A percentile compares a stretch with the other conserved stretches of the same genome.
phyloP scores from a whole-genome alignment of 2,888 invertebrate species.

The Alloscopus bannaensis region DNA sequence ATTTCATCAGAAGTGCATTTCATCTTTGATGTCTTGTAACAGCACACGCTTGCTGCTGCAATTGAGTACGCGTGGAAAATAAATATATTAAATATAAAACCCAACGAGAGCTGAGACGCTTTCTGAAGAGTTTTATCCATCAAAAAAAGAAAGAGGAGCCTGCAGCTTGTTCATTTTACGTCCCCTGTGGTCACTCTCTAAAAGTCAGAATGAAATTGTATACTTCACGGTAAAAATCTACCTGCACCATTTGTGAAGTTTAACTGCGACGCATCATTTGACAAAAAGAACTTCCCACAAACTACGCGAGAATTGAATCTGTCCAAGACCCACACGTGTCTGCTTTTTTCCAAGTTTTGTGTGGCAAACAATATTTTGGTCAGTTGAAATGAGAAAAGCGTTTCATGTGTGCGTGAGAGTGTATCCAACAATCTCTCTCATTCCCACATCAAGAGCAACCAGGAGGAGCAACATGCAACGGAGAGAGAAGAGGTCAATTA shows the following conservation, averaged over 20 bases:
- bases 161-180: neutral
- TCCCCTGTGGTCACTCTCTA: conserved; percentile 44
- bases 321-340: conserved; percentile 21
- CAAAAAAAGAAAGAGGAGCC: neutral
- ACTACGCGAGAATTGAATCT: too few relatives aligned
- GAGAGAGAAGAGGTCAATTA: conserved; percentile 42
- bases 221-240: neutral
- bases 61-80: neutral
- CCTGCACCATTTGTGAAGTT: neutral
- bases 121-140: neutral
- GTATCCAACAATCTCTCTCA: neutral
- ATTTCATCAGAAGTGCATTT: too few relatives aligned
- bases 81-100: neutral
- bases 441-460: neutral
- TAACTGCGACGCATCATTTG: neutral
- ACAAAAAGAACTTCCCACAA: neutral
- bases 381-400: neutral
- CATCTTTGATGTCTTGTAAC: too few relatives aligned
- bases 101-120: too few relatives aligned
- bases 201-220: neutral
- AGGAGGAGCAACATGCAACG: neutral
- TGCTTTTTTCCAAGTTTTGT: neutral
- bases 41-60: conserved; percentile 12
- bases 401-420: neutral
- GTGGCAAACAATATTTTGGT: conserved; percentile 16